Evolutionary conservation across 2,113 vertebrate species (phyloP).

Genomic region (Gasterosteus nipponicus): DNA sequence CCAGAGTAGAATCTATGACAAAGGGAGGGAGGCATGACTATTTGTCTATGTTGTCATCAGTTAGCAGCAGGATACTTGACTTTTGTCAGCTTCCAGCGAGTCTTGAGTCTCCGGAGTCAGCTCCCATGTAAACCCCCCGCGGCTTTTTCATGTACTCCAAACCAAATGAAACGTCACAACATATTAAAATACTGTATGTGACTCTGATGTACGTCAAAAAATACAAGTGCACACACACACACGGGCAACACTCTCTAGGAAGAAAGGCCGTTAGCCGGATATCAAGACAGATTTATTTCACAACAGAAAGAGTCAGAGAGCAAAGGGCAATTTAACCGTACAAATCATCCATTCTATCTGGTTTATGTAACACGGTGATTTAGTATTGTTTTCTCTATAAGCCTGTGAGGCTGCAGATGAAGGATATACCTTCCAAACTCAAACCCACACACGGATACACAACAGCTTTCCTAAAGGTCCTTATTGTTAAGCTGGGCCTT

Average conservation of each 20-base stretch:
- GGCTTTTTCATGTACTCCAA: conserved; percentile 35
- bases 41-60: conserved; percentile 59
- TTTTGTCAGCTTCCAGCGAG: conserved; percentile 40
- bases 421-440: conserved; percentile 40
- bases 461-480: conserved; percentile 57
- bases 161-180: conserved; percentile 47
- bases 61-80: conserved; percentile 58
- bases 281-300: background rate
- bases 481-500: conserved; percentile 46
- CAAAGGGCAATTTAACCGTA: conserved; percentile 19
- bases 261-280: background rate
- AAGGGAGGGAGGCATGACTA: conserved; percentile 10
- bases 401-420: conserved; percentile 35
- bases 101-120: conserved; percentile 36
- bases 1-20: conserved; percentile 12
- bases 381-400: conserved; percentile 37
- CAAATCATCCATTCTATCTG: conserved; percentile 22
- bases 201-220: conserved; percentile 21
- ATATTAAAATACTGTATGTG: conserved; percentile 30
- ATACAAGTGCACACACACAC: conserved; percentile 10
- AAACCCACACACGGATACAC: conserved; percentile 32
- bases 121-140: conserved; percentile 35
- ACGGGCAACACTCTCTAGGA: conserved; percentile 13
- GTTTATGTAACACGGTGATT: conserved; percentile 42
- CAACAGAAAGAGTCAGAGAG: conserved; percentile 16